phyloP scores from a whole-genome alignment of 2,888 invertebrate genomes.

The Drosophila mulleri region DNA sequence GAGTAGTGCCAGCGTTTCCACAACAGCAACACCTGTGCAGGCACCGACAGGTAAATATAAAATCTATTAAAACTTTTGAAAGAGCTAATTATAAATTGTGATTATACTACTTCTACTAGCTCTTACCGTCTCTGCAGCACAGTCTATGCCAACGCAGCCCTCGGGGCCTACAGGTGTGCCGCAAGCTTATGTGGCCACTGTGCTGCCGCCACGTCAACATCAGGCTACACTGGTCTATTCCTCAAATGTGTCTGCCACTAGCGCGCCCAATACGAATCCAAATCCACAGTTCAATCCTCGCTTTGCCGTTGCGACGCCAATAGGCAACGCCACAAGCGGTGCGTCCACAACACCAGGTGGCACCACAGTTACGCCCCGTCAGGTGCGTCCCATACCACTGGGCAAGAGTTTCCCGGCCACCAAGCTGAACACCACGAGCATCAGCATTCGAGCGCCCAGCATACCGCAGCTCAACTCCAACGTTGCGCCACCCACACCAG shows the following conservation, averaged over 20 bases:
- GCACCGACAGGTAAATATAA: slow-evolving; percentile 46
- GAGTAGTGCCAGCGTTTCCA: slow-evolving; percentile 63
- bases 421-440: slow-evolving; percentile 84
- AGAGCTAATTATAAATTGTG: background rate
- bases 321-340: slow-evolving; percentile 42
- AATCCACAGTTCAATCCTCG: slow-evolving; percentile 84
- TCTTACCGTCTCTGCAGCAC: slow-evolving; percentile 66
- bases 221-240: slow-evolving; percentile 85
- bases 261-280: slow-evolving; percentile 62
- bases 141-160: slow-evolving; percentile 48
- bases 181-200: slow-evolving; percentile 84
- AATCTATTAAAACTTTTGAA: background rate
- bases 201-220: slow-evolving; percentile 83
- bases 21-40: slow-evolving; percentile 63
- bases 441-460: slow-evolving; percentile 84
- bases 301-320: slow-evolving; percentile 82
- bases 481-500: slow-evolving; percentile 63
- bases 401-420: slow-evolving; percentile 82
- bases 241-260: slow-evolving; percentile 77
- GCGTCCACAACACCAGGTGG: slow-evolving; percentile 67
- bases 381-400: slow-evolving; percentile 84
- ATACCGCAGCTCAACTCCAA: slow-evolving; percentile 79
- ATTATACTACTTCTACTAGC: slow-evolving; percentile 25
- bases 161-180: slow-evolving; percentile 48
- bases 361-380: slow-evolving; percentile 78